A percentile compares a stretch with the other conserved stretches of the same genome.
These are phyloP conservation scores for Tokudaia tokunoshimensis DNA, from an alignment of 2,797 vertebrate species.

Conservation along the genomic window DNA sequence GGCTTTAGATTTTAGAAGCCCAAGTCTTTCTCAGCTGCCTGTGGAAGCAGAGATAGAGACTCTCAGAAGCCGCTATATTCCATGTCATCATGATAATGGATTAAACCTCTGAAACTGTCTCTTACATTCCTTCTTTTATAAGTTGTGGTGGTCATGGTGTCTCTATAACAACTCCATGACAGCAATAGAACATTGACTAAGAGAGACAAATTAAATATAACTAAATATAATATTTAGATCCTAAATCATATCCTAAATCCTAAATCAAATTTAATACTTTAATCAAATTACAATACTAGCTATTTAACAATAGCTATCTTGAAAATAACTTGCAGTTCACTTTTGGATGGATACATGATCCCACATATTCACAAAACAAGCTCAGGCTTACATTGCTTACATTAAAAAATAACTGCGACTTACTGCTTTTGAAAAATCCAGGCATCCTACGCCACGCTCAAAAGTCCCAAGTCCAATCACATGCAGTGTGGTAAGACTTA, in stretches of 20 bases:
- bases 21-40: not conserved
- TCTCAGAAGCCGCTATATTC: not conserved
- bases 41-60: not conserved
- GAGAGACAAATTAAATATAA: constrained; percentile 3
- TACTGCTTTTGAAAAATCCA: constrained; percentile 98
- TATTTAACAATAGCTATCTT: not conserved
- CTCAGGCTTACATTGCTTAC: not conserved
- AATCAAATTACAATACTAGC: constrained; percentile 12
- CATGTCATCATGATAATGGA: not conserved
- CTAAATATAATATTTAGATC: constrained; percentile 14
- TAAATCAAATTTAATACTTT: constrained; percentile 51
- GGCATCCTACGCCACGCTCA: constrained; percentile 96
- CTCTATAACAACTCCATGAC: not conserved
- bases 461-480: constrained; percentile 96
- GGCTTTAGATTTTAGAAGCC: not conserved
- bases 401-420: constrained; percentile 83
- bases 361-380: not conserved
- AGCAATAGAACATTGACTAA: not conserved
- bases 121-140: not conserved
- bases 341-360: not conserved
- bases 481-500: constrained; percentile 95
- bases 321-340: constrained; percentile 10
- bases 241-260: not conserved
- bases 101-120: not conserved
- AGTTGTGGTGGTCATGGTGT: not conserved